Base-by-base conservation (phyloP, 2,113 vertebrate species). In the Thomomys bottae region DNA sequence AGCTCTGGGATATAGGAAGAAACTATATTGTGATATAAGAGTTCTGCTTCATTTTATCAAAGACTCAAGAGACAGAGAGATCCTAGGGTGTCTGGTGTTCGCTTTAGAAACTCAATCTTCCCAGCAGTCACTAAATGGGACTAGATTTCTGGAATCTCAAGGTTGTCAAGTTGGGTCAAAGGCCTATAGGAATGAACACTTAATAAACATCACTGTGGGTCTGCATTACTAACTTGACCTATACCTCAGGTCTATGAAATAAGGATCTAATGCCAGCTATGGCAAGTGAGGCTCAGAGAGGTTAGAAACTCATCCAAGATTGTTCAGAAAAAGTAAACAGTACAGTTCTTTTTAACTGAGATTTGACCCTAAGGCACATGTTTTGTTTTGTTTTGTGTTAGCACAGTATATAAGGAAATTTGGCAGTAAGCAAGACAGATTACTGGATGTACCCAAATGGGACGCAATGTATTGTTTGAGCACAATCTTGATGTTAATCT, bases 361-460 rank as follows among this genome's bases (percentile, higher is more conserved):
- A 81, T 79, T 84, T 87, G 57, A 87, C 42, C 57, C 17, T 59
- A 78, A 87, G 59, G 21, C 49, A 88, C 1, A 26, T 57, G 10
- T 18, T 70, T 86, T 88, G 49, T 54, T 18, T 54, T 54, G 49
- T 54, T 54, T 54, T 54, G 49, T 17, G 14, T 70, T 40, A 54
- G 36, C 42, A 20, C 12, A 63, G 4, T 28, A 17, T 78, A 21
- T 81, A 84, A 61, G 26, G 66, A 83, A 68, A 85, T 90, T 90
- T 85, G 86, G 49, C 42, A 93, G 81, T 72, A 84, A 88, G 40
- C 87, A 83, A 93, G 34, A 73, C 93, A 78, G 75, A 79, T 75
- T 57, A 85, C 26, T 72, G 42, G 59, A 32, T 49, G 15, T 42
- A 75, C 34, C 54, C n/a, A 63, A 63, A 10, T 66, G 38, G 61